Percentiles rank a stretch among this genome's conserved stretches.
These are phyloP conservation scores for Lutjanus campechanus DNA, from an alignment of 2,797 vertebrate genomes.

Conservation along the genomic window DNA sequence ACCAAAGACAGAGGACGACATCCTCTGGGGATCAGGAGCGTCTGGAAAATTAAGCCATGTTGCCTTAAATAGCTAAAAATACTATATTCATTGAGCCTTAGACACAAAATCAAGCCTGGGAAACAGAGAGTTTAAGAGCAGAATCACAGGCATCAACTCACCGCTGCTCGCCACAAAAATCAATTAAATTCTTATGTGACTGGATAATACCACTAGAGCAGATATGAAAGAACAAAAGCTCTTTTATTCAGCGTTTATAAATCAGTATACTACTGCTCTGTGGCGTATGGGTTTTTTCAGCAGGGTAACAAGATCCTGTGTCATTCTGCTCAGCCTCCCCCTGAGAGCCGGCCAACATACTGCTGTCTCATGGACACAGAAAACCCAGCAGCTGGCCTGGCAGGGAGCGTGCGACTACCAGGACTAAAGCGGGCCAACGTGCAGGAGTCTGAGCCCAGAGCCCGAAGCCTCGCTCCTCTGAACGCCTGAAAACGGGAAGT, in stretches of 20 bases:
- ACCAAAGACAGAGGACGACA: neutral
- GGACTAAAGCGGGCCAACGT: slow-evolving; percentile 44
- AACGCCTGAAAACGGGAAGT: slow-evolving; percentile 39
- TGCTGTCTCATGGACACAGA: slow-evolving; percentile 75
- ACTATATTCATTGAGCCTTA: neutral
- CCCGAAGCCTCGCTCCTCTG: slow-evolving; percentile 24
- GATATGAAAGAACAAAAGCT: slow-evolving; percentile 44
- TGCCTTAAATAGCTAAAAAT: neutral
- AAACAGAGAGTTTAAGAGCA: slow-evolving; percentile 36
- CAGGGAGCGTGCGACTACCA: slow-evolving; percentile 40
- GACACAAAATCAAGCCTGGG: slow-evolving; percentile 3
- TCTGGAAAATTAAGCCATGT: neutral
- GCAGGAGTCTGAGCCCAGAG: slow-evolving; percentile 51
- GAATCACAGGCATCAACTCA: slow-evolving; percentile 27
- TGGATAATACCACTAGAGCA: slow-evolving; percentile 39
- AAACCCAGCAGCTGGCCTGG: slow-evolving; percentile 79
- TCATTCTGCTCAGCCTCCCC: slow-evolving; percentile 52
- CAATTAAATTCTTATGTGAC: slow-evolving; percentile 42
- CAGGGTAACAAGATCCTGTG: slow-evolving; percentile 59
- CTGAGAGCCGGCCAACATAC: slow-evolving; percentile 62
- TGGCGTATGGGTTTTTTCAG: slow-evolving; percentile 29
- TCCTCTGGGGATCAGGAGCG: neutral
- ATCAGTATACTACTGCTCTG: slow-evolving; percentile 24
- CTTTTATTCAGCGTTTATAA: slow-evolving; percentile 40
- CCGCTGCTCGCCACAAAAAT: slow-evolving; percentile 37